Base-by-base conservation (phyloP, 2,888 invertebrate genomes). In the Mayetiola destructor region DNA sequence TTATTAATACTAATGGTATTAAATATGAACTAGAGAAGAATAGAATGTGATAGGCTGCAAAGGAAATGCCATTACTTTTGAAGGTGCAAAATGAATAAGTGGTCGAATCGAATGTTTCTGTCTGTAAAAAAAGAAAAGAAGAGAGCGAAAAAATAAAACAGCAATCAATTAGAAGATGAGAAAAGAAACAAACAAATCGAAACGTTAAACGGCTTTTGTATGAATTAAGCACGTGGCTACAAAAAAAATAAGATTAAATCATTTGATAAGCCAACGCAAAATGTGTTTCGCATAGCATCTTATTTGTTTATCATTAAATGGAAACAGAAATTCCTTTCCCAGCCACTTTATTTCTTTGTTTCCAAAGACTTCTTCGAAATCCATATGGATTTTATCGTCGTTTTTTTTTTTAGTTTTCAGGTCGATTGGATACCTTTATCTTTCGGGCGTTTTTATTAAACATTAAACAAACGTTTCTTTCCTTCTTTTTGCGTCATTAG, bases 21-120 rank as follows among this genome's bases (percentile, higher is more conserved):
- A 89, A 80, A 72, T 91, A 94, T 39, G 91, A 88, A 60, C 86
- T 84, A 57, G 85, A 74, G 69, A 93, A 88, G 76, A 94, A 92
- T 27, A 81, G 79, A 70, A 88, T 77, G 72, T 89, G 85, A 59
- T 66, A 72, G 59, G 66, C 65, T 58, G 64, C 60, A 61, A 59
- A 60, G 60, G 76, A 76, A 3, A 75, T 74, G 37, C 69, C 73
- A 61, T 76, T 73, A 60, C 78, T 76, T 42, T 79, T 65, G 65
- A 81, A 82, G 9, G 78, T 76, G 64, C 81, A 82, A 21, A 42
- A 10, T 14, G 21, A 23, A 23, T 42, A 42, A 12, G 21, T 23
- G 42, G 23, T 42, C 3, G 21, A 21, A 21, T n/a, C 42, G 23
- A 23, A 23, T 42, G 21, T 42, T 42, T 42, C 42, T 4, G 42